A percentile compares a stretch with the other conserved stretches of the same genome.
These are phyloP conservation scores for Elephantulus edwardii DNA, from an alignment of 2,113 vertebrate genomes.

Conservation along the genomic window DNA sequence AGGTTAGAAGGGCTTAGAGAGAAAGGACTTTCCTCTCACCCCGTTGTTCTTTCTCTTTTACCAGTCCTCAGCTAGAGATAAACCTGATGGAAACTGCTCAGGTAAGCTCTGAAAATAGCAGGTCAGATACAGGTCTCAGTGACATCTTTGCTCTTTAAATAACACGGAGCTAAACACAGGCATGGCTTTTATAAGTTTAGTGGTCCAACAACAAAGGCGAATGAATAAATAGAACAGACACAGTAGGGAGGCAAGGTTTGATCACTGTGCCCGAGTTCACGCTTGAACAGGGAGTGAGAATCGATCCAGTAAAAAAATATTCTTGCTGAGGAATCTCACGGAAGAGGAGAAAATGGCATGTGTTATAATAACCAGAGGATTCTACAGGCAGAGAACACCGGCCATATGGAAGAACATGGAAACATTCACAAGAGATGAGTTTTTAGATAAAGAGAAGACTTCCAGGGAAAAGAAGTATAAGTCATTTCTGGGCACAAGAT, in stretches of 20 bases:
- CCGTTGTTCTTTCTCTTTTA: not conserved
- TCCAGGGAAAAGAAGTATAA: not conserved
- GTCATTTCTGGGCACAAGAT: not conserved
- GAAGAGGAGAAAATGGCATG: not conserved
- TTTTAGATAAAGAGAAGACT: conserved; percentile 26
- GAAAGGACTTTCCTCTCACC: not conserved
- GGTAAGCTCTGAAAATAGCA: conserved; percentile 1
- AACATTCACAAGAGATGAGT: not conserved
- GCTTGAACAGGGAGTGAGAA: not conserved
- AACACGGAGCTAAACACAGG: not conserved
- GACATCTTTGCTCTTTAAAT: conserved; percentile 39
- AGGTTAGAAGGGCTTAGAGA: not conserved
- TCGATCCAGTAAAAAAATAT: not conserved
- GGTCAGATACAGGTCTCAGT: not conserved
- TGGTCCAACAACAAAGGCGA: conserved; percentile 27
- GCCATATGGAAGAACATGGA: conserved; percentile 25
- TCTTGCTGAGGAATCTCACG: not conserved
- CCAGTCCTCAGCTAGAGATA: not conserved
- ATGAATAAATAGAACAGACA: conserved; percentile 45
- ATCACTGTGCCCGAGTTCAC: not conserved
- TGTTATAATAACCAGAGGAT: not conserved
- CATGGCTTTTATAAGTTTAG: not conserved
- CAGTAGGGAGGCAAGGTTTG: not conserved
- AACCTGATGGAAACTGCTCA: not conserved
- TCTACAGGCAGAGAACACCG: not conserved